phyloP scores from a whole-genome alignment of 2,113 vertebrate genomes.

The Saimiri boliviensis region DNA sequence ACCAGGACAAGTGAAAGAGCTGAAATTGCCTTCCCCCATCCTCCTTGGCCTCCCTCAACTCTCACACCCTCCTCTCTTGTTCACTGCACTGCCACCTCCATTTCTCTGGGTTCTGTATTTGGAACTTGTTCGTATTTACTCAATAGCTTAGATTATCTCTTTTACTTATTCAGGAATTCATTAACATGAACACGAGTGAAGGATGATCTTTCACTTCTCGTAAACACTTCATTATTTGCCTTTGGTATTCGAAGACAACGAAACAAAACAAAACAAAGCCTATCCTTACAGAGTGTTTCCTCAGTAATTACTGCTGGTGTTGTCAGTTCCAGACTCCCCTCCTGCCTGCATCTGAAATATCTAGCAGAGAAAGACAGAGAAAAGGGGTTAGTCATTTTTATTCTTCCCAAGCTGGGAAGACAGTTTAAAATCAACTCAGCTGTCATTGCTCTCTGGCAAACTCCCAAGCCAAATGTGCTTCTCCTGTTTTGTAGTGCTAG shows the following conservation, averaged over 20 bases:
- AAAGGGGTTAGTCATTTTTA: constrained; percentile 39
- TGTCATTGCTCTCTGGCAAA: neutral
- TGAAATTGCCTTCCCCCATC: neutral
- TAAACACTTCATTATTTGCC: constrained; percentile 71
- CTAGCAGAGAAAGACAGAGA: constrained; percentile 14
- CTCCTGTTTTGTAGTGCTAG: neutral
- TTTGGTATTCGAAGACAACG: constrained; percentile 66
- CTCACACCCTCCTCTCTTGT: too few relatives aligned
- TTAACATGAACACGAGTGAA: constrained; percentile 24
- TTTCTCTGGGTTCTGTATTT: neutral
- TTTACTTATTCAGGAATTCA: constrained; percentile 44
- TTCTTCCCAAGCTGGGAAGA: neutral
- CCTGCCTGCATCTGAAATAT: constrained; percentile 46
- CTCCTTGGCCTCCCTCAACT: rapidly evolving
- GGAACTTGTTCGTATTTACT: neutral
- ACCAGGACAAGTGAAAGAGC: neutral
- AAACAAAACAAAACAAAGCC: constrained; percentile 10
- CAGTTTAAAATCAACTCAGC: neutral
- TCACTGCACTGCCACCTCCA: neutral
- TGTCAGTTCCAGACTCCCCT: constrained; percentile 51
- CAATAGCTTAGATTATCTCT: constrained; percentile 5
- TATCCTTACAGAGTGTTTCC: constrained; percentile 44
- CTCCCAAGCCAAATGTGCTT: neutral
- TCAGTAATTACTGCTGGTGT: constrained; percentile 42
- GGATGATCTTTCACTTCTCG: constrained; percentile 31